Evolutionary conservation across 2,797 vertebrate genomes (phyloP).

Genomic region (Gymnocypris eckloni): DNA sequence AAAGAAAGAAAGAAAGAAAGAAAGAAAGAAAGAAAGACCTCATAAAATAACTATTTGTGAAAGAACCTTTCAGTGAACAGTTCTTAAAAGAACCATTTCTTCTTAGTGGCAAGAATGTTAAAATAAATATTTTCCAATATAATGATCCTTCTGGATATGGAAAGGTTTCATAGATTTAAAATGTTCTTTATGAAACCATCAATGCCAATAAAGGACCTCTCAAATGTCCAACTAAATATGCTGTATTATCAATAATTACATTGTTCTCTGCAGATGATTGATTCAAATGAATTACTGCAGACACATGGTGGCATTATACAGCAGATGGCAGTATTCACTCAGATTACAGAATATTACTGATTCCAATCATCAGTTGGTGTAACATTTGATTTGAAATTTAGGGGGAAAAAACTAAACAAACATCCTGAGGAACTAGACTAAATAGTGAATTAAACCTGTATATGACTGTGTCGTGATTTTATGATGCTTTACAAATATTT

Average conservation of each 20-base stretch:
- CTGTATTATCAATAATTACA: not conserved
- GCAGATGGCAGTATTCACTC: not conserved
- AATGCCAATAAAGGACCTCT: too few species aligned
- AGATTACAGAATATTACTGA: not conserved
- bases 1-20: too few species aligned
- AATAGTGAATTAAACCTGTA: not conserved
- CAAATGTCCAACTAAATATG: too few species aligned
- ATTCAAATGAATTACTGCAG: not conserved
- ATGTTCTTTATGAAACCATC: too few species aligned
- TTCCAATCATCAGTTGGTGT: not conserved
- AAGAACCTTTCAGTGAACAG: too few species aligned
- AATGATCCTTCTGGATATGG: too few species aligned
- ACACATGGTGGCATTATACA: not conserved
- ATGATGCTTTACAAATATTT: not conserved
- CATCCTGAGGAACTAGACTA: not conserved
- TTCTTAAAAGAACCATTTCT: too few species aligned
- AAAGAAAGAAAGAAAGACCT: too few species aligned
- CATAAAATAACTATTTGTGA: too few species aligned
- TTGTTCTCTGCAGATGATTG: not conserved
- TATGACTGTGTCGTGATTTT: not conserved
- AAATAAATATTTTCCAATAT: too few species aligned
- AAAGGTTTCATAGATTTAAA: too few species aligned
- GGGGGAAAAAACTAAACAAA: not conserved
- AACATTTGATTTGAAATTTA: not conserved
- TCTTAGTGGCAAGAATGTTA: too few species aligned